Evolutionary conservation across 2,888 invertebrate species (phyloP).

Genomic region (Clivina fossor): DNA sequence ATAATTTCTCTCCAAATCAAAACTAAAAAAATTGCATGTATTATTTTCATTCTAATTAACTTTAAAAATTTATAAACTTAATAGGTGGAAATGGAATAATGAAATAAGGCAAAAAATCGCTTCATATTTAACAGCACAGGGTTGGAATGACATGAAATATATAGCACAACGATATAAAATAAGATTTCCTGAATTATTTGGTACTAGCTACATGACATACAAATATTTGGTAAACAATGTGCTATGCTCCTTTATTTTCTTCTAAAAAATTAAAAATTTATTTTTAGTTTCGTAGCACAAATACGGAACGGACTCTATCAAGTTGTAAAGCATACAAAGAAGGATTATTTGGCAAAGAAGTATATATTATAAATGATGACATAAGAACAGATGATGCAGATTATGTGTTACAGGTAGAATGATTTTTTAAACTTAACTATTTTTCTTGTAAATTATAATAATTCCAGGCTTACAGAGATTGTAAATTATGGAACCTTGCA

Average conservation of each 20-base stretch:
- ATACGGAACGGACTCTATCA: slow-evolving; percentile 59
- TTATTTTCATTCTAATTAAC: too few relatives aligned
- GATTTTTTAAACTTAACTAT: background rate
- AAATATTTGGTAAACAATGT: slow-evolving; percentile 58
- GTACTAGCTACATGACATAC: slow-evolving; percentile 54
- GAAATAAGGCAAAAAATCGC: slow-evolving; percentile 62
- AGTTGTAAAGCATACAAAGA: slow-evolving; percentile 67
- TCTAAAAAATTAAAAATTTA: slow-evolving; percentile 26
- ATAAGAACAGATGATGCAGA: slow-evolving; percentile 43
- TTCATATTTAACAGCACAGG: slow-evolving; percentile 63
- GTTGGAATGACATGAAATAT: slow-evolving; percentile 63
- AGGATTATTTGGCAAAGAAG: slow-evolving; percentile 61
- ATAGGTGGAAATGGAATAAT: slow-evolving; percentile 67
- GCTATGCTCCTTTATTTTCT: slow-evolving; percentile 1
- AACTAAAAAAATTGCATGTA: too few relatives aligned
- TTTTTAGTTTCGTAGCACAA: slow-evolving; percentile 65
- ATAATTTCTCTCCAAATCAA: too few relatives aligned
- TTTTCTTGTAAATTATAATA: background rate
- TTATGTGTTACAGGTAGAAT: slow-evolving; percentile 18
- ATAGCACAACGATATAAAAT: slow-evolving; percentile 68
- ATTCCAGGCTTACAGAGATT: slow-evolving; percentile 65
- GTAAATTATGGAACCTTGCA: slow-evolving; percentile 61
- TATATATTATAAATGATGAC: too few relatives aligned
- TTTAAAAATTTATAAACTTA: too few relatives aligned
- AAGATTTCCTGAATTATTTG: slow-evolving; percentile 65